phyloP scores from a whole-genome alignment of 2,797 vertebrate genomes.

The Labroides dimidiatus region DNA sequence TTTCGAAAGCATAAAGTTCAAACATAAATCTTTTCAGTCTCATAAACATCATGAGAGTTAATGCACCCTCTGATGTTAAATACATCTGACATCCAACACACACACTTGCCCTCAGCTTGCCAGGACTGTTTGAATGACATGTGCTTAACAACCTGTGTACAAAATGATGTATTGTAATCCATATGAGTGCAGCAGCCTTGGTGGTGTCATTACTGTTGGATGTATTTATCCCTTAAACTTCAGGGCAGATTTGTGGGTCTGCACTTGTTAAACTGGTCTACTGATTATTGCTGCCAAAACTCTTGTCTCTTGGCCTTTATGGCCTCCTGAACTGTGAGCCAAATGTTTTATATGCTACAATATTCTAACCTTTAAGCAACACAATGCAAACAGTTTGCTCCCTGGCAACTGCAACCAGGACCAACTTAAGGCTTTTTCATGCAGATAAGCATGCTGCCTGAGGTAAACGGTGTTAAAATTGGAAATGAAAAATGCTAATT shows the following conservation, averaged over 20 bases:
- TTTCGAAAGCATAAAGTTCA: not conserved
- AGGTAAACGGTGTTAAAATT: constrained; percentile 5
- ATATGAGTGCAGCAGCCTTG: constrained; percentile 23
- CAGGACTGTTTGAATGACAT: constrained; percentile 15
- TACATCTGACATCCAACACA: not conserved
- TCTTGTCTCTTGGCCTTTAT: constrained; percentile 39
- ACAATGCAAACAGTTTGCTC: constrained; percentile 4
- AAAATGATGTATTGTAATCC: constrained; percentile 23
- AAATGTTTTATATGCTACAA: constrained; percentile 24
- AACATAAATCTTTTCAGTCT: not conserved
- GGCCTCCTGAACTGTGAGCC: constrained; percentile 34
- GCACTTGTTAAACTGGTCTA: constrained; percentile 50
- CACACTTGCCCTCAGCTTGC: not conserved
- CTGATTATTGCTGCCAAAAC: constrained; percentile 54
- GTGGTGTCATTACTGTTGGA: constrained; percentile 21
- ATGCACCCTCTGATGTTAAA: not conserved
- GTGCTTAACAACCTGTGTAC: constrained; percentile 19
- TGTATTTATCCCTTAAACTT: constrained; percentile 50
- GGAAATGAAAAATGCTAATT: constrained; percentile 6
- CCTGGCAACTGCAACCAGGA: constrained; percentile 7
- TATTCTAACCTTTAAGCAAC: constrained; percentile 19
- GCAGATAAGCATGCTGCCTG: not conserved
- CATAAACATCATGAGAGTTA: constrained; percentile 3
- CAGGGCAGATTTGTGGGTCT: constrained; percentile 51
- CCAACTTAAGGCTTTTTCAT: not conserved